phyloP scores from a whole-genome alignment of 2,113 vertebrate species.

The Gyps fulvus region DNA sequence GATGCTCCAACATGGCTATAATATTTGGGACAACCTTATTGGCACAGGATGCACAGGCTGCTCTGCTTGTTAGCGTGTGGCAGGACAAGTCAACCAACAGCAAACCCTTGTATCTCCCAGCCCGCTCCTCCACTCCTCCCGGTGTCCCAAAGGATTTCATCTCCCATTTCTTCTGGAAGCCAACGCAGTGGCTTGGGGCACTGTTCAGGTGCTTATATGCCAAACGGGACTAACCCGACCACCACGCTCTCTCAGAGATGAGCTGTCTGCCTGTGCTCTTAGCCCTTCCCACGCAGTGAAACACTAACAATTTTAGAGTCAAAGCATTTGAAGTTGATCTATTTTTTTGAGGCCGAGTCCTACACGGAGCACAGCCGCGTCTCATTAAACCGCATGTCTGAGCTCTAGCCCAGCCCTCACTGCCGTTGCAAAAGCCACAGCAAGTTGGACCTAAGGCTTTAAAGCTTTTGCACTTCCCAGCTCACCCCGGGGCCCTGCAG shows the following conservation, averaged over 20 bases:
- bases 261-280: accelerated
- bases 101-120: not conserved
- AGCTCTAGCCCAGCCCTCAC: not conserved
- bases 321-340: not conserved
- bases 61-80: not conserved
- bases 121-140: not conserved
- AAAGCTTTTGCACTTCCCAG: not conserved
- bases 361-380: accelerated
- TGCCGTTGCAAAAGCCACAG: not conserved
- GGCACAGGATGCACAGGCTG: not conserved
- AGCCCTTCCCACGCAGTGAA: not conserved
- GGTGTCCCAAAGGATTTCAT: not conserved
- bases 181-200: accelerated
- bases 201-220: accelerated
- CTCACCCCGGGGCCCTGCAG: too few species aligned
- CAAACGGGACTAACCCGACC: not conserved
- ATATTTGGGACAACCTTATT: not conserved
- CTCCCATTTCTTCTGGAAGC: not conserved
- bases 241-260: not conserved
- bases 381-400: not conserved
- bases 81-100: not conserved
- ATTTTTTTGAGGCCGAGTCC: not conserved
- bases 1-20: not conserved
- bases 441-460: not conserved
- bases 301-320: not conserved